Base-by-base conservation (phyloP, 2,113 vertebrate species). In the Uria aalge region DNA sequence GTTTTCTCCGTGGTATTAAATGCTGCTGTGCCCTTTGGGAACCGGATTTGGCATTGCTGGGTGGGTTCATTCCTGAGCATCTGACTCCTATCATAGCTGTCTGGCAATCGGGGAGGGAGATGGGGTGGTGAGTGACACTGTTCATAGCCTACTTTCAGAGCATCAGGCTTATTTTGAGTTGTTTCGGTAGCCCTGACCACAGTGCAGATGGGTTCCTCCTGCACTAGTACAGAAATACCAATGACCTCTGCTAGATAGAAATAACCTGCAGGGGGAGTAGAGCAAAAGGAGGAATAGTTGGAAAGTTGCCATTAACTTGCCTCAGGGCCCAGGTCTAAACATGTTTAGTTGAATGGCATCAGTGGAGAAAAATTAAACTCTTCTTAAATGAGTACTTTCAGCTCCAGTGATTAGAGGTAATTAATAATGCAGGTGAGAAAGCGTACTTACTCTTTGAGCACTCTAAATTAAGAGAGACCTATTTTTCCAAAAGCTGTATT, bases 381-480 rank as follows among this genome's bases (percentile, higher is more conserved):
- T 74, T 77, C 50, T 95, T 95, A 94, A 96, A 88, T 90, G 19
- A 95, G 69, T 92, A 34, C 62, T 92, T 95, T 90, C 17, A 8
- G 91, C 55, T 77, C 60, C 87, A 80, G 45, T 93, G 87, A 91
- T 94, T 87, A 95, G 59, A 94, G 47, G 81, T 96, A 96, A 96
- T 97, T 96, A 97, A 94, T 92, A 90, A 85, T 43, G 78, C 86
- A 79, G 78, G 87, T 88, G 71, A 94, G 93, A 53, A 94, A 85
- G 53, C 12, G 0, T 94, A 90, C 62, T 97, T 95, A 95, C 85
- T 92, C 86, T 94, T 92, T 2, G 23, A 82, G 85, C 16, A 3
- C 47, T 79, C 66, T 92, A 29, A 95, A 94, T 96, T 94, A n/a
- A 92, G 67, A 93, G 81, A 96, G 94, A 96, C 96, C 96, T 94